Conservation (phyloP, 2,888 invertebrate genomes). For the Megaustenia siamemsis region DNA sequence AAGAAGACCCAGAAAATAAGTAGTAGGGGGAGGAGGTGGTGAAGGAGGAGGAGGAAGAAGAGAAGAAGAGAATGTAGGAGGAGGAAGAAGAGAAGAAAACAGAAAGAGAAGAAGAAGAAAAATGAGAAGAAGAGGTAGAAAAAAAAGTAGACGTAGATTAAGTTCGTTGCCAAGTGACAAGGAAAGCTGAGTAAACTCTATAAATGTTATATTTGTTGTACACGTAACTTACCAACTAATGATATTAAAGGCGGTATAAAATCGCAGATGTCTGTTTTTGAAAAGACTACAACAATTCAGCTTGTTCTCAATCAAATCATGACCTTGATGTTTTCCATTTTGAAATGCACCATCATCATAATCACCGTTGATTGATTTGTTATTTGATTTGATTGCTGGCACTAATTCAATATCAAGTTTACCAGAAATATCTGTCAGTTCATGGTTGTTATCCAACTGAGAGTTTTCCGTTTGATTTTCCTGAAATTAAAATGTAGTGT, state of each 20-base stretch:
- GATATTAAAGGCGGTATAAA: not conserved
- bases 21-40: too few relatives aligned
- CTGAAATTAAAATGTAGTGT: not conserved
- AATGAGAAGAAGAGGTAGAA: too few relatives aligned
- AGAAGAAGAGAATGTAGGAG: too few relatives aligned
- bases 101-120: too few relatives aligned
- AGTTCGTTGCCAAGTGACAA: too few relatives aligned
- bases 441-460: too few relatives aligned
- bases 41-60: too few relatives aligned
- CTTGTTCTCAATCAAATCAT: not conserved
- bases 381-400: not conserved
- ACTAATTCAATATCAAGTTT: not conserved
- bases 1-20: too few relatives aligned
- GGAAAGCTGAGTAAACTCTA: too few relatives aligned
- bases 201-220: not conserved
- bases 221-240: slow-evolving; percentile 6
- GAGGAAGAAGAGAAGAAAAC: too few relatives aligned
- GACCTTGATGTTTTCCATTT: not conserved
- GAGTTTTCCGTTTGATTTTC: not conserved
- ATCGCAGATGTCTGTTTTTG: not conserved
- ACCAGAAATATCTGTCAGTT: not conserved
- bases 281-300: not conserved
- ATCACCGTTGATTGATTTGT: not conserved
- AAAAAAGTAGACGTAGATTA: too few relatives aligned
- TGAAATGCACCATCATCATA: not conserved